phyloP scores from a whole-genome alignment of 2,797 vertebrate genomes.

The Brachyalestes nurse region DNA sequence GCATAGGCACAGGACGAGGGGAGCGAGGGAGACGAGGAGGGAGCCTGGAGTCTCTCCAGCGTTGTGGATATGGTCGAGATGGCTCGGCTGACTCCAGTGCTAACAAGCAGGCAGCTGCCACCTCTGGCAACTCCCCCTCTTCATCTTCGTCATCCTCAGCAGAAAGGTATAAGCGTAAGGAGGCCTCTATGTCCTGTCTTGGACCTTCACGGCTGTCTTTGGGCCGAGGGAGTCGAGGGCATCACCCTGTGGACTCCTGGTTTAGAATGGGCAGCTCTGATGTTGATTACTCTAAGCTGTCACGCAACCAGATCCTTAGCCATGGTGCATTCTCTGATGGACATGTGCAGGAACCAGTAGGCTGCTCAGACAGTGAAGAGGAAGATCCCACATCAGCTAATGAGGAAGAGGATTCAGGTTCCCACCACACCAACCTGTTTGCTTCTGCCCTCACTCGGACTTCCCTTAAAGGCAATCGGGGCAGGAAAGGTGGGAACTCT shows the following conservation, averaged over 20 bases:
- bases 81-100: constrained; percentile 65
- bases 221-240: constrained; percentile 70
- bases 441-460: constrained; percentile 90
- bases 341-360: constrained; percentile 68
- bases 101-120: constrained; percentile 77
- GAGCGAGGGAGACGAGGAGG: constrained; percentile 70
- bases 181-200: constrained; percentile 82
- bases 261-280: constrained; percentile 78
- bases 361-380: constrained; percentile 82
- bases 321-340: constrained; percentile 76
- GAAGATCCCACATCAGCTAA: constrained; percentile 75
- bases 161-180: constrained; percentile 95
- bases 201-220: constrained; percentile 82
- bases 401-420: constrained; percentile 68
- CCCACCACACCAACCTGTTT: constrained; percentile 92
- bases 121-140: constrained; percentile 84
- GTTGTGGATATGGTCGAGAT: constrained; percentile 91
- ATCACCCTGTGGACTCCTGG: constrained; percentile 78
- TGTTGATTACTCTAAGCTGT: constrained; percentile 77
- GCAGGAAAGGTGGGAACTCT: constrained; percentile 76
- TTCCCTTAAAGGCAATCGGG: constrained; percentile 77
- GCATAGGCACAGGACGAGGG: constrained; percentile 61
- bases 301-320: constrained; percentile 70
- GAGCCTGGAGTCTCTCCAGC: constrained; percentile 86
- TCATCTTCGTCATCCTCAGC: constrained; percentile 83